Evolutionary conservation across 2,888 invertebrate genomes (phyloP), one percentile per base, ranked within the genome.

Genomic region (Strigamia crassipes): DNA sequence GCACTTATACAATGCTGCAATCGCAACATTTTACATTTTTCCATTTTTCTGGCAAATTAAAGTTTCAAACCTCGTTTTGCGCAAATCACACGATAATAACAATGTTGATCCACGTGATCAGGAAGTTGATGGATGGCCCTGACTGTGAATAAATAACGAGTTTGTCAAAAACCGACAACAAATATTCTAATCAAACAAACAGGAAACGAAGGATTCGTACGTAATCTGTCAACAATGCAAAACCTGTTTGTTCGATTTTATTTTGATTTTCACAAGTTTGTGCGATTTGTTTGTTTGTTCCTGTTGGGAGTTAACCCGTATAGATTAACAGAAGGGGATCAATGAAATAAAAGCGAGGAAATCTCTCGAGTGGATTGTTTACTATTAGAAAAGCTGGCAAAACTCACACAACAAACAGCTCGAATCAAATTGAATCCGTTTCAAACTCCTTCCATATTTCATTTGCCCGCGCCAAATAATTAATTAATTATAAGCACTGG

Each of bases 341-440:
- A 56, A 18, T 18, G 56, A n/a, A n/a, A 18, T 56, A 56, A n/a
- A 15, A 46, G 46, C 15, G 56, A 56, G 15, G 2, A 31, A 66
- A 66, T 66, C 66, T 73, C 27, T 73, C 73, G 73, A 73, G 73
- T 73, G 73, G 73, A 73, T 73, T 73, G 73, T 73, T 73, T 73
- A 73, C 73, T 27, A n/a, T 73, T 73, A 5, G 73, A 73, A 31
- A 73, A 73, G 31, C 73, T 73, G 27, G 73, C 56, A 56, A 56
- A 56, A 56, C 56, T 56, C 56, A 56, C 56, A 56, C 56, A 56
- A 56, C 56, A 56, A 56, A 56, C 56, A 56, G n/a, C 56, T 56
- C 56, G 56, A 56, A 56, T 56, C 56, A 9, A 56, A 56, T 56
- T 56, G 56, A 56, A 56, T 18, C 56, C 56, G 56, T 18, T 56